These are phyloP conservation scores for Neuroscelio doddi DNA, from an alignment of 2,888 invertebrate species.

Conservation along the genomic window DNA sequence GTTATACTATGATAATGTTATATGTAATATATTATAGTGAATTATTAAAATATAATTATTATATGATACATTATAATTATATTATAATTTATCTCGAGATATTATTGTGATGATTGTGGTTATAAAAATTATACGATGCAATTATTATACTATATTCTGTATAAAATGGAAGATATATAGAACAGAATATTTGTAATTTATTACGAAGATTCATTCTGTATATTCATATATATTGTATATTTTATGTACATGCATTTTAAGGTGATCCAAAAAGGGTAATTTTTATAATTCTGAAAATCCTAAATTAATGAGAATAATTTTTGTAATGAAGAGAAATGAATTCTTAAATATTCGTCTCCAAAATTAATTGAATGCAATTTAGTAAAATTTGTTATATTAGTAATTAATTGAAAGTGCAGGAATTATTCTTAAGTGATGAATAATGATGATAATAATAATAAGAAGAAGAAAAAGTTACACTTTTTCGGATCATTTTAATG, in stretches of 20 bases:
- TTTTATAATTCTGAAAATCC: not conserved
- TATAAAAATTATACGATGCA: not conserved
- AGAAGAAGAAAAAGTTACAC: not conserved
- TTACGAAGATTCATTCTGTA: conserved; percentile 18
- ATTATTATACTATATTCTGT: conserved; percentile 9
- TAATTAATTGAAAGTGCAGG: too few relatives aligned
- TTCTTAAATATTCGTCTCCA: too few relatives aligned
- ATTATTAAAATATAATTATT: not conserved
- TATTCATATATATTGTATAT: conserved; percentile 39
- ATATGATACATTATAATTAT: not conserved
- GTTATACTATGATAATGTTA: conserved; percentile 5
- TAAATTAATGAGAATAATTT: not conserved
- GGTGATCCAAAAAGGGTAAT: conserved; percentile 13
- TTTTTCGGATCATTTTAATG: conserved; percentile 16
- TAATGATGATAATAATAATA: too few relatives aligned
- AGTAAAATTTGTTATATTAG: too few relatives aligned
- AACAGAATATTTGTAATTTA: not conserved
- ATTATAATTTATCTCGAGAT: conserved; percentile 12
- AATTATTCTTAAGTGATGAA: not conserved
- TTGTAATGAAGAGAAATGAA: too few relatives aligned
- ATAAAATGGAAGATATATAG: conserved; percentile 4
- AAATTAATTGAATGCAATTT: too few relatives aligned
- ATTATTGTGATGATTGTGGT: conserved; percentile 11
- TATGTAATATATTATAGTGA: not conserved
- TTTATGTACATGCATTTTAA: conserved; percentile 40